phyloP scores from a whole-genome alignment of 2,888 invertebrate genomes.

The Cactoblastis cactorum region DNA sequence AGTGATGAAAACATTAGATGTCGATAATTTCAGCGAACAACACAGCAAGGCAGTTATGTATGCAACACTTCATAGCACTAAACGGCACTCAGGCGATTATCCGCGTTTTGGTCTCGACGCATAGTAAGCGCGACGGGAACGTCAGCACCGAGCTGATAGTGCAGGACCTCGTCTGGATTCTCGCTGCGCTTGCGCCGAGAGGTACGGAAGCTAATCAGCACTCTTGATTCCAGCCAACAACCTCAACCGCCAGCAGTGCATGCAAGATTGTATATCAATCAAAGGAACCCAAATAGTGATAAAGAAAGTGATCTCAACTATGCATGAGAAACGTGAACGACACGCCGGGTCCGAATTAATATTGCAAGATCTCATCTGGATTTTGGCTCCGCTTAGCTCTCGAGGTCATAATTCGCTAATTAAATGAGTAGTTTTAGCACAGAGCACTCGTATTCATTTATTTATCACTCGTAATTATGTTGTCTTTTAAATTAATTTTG shows the following conservation, averaged over 20 bases:
- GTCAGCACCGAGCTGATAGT: slow-evolving; percentile 74
- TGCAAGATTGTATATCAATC: slow-evolving; percentile 65
- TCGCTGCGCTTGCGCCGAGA: slow-evolving; percentile 78
- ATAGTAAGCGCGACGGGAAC: slow-evolving; percentile 73
- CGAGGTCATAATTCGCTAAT: slow-evolving; percentile 51
- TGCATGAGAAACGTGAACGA: slow-evolving; percentile 68
- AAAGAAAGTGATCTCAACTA: slow-evolving; percentile 63
- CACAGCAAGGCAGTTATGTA: slow-evolving; percentile 68
- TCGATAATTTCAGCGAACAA: slow-evolving; percentile 73
- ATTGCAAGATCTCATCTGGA: slow-evolving; percentile 78
- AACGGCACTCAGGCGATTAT: slow-evolving; percentile 80
- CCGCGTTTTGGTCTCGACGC: slow-evolving; percentile 72
- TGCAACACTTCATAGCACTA: slow-evolving; percentile 72
- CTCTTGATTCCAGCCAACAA: slow-evolving; percentile 67
- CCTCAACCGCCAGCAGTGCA: slow-evolving; percentile 58
- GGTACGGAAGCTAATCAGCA: slow-evolving; percentile 48
- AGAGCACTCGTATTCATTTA: not conserved
- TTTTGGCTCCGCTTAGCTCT: slow-evolving; percentile 74
- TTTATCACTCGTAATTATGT: not conserved
- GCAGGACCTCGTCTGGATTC: slow-evolving; percentile 81
- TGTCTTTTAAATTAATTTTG: slow-evolving; percentile 6
- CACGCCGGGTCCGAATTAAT: slow-evolving; percentile 64
- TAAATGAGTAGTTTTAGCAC: not conserved
- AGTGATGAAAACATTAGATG: slow-evolving; percentile 28
- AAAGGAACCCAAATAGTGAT: slow-evolving; percentile 76